Conservation (phyloP, 2,888 invertebrate genomes). For the Chironomus tentans region DNA sequence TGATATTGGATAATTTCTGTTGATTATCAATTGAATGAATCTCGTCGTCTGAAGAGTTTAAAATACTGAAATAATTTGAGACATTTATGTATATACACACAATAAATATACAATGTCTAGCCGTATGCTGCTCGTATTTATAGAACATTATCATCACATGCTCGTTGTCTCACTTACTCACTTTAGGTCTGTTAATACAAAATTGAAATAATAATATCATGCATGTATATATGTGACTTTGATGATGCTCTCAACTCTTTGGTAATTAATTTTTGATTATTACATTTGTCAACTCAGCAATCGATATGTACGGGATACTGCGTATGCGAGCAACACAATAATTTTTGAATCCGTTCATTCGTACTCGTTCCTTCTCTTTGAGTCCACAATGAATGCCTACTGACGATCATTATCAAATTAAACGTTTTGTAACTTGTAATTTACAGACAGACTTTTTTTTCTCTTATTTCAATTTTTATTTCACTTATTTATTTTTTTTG, state of each 20-base stretch:
- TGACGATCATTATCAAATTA: slow-evolving; percentile 9
- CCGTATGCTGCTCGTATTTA: too few species aligned
- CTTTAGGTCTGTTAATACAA: neutral
- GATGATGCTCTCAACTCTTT: neutral
- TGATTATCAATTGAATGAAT: slow-evolving; percentile 21
- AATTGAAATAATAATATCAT: neutral
- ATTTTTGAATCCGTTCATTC: neutral
- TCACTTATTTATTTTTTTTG: neutral
- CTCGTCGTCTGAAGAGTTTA: neutral
- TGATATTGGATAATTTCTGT: slow-evolving; percentile 10
- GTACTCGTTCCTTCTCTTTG: too few species aligned
- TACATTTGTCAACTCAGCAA: neutral
- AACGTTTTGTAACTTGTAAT: slow-evolving; percentile 4
- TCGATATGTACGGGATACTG: neutral
- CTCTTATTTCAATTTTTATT: neutral
- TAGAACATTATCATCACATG: neutral
- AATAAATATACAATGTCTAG: too few species aligned
- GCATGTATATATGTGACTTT: neutral
- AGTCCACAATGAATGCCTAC: neutral
- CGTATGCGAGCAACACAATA: neutral
- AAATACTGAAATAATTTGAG: too few species aligned
- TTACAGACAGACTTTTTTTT: neutral
- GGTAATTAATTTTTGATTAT: neutral
- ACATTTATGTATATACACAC: too few species aligned
- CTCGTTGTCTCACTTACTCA: neutral